Percentiles rank a stretch among this genome's conserved stretches.
phyloP scores from a whole-genome alignment of 2,888 invertebrate species.

The Acronicta leporina region DNA sequence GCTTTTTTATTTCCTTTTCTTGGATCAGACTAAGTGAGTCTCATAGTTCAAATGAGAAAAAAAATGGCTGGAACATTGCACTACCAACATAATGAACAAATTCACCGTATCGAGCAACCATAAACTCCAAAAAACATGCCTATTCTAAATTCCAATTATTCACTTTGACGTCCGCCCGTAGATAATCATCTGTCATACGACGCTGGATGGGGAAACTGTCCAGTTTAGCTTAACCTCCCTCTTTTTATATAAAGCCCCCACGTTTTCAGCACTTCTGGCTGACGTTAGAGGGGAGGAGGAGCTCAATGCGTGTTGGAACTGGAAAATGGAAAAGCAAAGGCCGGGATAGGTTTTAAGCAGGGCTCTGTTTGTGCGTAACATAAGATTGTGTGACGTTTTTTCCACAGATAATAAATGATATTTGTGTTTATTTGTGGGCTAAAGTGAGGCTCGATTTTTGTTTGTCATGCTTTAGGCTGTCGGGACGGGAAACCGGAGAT shows the following conservation, averaged over 20 bases:
- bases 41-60: constrained; percentile 29
- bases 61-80: constrained; percentile 20
- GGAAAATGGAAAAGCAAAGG: constrained; percentile 77
- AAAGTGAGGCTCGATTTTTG: constrained; percentile 28
- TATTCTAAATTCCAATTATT: constrained; percentile 86
- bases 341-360: constrained; percentile 76
- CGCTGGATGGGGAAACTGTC: constrained; percentile 72
- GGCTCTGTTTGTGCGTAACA: constrained; percentile 76
- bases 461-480: constrained; percentile 26
- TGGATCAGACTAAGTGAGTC: neutral
- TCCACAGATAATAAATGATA: constrained; percentile 67
- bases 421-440: constrained; percentile 46
- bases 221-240: constrained; percentile 69
- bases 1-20: constrained; percentile 7
- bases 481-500: constrained; percentile 19
- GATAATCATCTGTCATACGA: constrained; percentile 88
- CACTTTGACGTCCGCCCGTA: constrained; percentile 85
- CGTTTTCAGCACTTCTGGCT: constrained; percentile 46
- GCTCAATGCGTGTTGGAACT: constrained; percentile 60
- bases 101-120: constrained; percentile 53
- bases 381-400: constrained; percentile 82
- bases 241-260: constrained; percentile 55
- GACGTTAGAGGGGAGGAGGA: constrained; percentile 41
- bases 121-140: constrained; percentile 66
- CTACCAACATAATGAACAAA: constrained; percentile 37